Evolutionary conservation across 2,113 vertebrate genomes (phyloP).

Genomic region (Microcebus murinus): DNA sequence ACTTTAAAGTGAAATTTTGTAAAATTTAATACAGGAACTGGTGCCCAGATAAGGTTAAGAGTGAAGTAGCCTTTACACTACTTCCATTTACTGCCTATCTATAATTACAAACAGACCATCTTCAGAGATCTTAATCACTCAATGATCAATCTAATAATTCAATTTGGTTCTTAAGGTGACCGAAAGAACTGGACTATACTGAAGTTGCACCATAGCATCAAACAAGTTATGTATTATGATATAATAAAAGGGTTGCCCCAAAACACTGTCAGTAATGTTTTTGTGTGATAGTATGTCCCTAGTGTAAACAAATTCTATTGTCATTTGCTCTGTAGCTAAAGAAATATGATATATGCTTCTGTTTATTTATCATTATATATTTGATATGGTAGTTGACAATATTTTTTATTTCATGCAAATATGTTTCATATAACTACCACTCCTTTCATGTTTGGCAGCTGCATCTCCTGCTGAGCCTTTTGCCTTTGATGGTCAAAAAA

Average conservation of each 20-base stretch:
- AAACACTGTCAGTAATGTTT: background rate
- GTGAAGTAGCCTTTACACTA: background rate
- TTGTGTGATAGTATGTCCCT: background rate
- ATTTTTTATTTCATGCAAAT: background rate
- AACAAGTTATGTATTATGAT: conserved; percentile 22
- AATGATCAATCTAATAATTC: conserved; percentile 28
- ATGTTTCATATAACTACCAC: background rate
- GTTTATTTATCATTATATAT: background rate
- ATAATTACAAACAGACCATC: background rate
- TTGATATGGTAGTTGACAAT: background rate
- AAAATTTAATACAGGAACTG: background rate
- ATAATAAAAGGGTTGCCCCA: background rate
- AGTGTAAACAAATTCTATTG: conserved; percentile 9
- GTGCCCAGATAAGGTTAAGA: background rate
- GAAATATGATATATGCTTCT: background rate
- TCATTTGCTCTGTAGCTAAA: background rate
- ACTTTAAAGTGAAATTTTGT: conserved; percentile 38
- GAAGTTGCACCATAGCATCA: background rate
- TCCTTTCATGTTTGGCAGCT: background rate
- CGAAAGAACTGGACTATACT: background rate
- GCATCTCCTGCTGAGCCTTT: background rate
- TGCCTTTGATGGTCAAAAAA: conserved; percentile 29
- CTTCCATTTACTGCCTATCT: background rate
- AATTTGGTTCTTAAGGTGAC: background rate
- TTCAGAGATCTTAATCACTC: conserved; percentile 35